A percentile compares a stretch with the other conserved stretches of the same genome.
These are phyloP conservation scores for Gymnocheta viridis DNA, from an alignment of 2,888 invertebrate species.

Conservation along the genomic window DNA sequence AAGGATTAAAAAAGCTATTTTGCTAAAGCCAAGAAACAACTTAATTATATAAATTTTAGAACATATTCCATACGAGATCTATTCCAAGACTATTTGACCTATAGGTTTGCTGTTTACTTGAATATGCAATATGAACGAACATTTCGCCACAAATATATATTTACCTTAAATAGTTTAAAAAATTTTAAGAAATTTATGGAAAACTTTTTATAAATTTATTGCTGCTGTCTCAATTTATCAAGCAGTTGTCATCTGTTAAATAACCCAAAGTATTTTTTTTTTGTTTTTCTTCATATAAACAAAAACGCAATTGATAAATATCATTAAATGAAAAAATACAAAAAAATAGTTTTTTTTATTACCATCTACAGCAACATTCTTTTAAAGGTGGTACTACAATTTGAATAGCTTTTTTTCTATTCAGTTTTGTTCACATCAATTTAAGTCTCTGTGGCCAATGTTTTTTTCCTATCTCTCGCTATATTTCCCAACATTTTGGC, in stretches of 20 bases:
- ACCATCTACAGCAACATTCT: not conserved
- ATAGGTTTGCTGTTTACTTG: too few relatives aligned
- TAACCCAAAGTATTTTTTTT: conserved; percentile 1
- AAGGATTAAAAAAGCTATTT: not conserved
- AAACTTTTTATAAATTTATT: conserved; percentile 59
- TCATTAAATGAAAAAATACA: conserved; percentile 18
- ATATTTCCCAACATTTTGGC: conserved; percentile 46
- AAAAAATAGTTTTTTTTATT: not conserved
- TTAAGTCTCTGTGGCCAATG: conserved; percentile 25
- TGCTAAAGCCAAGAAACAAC: too few relatives aligned
- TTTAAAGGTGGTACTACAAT: conserved; percentile 43
- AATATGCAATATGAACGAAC: too few relatives aligned
- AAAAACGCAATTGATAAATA: conserved; percentile 59
- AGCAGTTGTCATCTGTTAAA: conserved; percentile 42
- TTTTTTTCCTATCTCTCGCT: too few relatives aligned
- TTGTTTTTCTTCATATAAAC: not conserved
- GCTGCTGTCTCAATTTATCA: conserved; percentile 49
- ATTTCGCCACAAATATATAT: too few relatives aligned
- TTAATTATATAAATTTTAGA: too few relatives aligned
- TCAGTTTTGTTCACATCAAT: conserved; percentile 6
- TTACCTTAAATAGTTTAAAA: not conserved
- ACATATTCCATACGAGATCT: too few relatives aligned
- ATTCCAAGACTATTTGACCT: too few relatives aligned
- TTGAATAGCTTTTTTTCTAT: conserved; percentile 40
- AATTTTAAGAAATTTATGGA: conserved; percentile 29